These are phyloP conservation scores for Montipora efflorescens DNA, from an alignment of 64 coral and sea anemone species.

Conservation along the genomic window DNA sequence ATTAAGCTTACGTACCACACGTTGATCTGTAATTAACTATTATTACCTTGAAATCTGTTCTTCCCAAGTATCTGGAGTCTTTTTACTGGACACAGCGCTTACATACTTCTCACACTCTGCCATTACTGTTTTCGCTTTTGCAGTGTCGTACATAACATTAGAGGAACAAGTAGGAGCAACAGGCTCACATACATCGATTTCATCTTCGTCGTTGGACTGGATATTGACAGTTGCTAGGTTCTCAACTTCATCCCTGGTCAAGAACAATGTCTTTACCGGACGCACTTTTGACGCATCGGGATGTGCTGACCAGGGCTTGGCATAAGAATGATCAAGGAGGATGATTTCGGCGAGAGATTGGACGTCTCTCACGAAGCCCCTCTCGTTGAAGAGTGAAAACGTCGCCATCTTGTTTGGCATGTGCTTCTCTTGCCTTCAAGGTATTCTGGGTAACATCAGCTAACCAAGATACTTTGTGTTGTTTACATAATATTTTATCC, in stretches of 20 bases:
- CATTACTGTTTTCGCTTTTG: slow-evolving; percentile 93
- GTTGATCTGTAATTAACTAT: too few species aligned
- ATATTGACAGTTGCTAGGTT: not conserved
- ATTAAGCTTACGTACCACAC: too few species aligned
- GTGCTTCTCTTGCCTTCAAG: not conserved
- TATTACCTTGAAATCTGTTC: slow-evolving; percentile 93
- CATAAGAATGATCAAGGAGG: slow-evolving; percentile 88
- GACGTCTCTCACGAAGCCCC: slow-evolving; percentile 73
- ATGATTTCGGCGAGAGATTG: slow-evolving; percentile 92
- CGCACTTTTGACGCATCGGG: slow-evolving; percentile 87
- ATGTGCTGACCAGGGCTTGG: slow-evolving; percentile 97
- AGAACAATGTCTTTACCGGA: slow-evolving; percentile 90
- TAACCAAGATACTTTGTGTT: not conserved
- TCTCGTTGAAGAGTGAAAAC: slow-evolving; percentile 25
- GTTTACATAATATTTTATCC: not conserved
- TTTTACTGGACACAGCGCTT: slow-evolving; percentile 89
- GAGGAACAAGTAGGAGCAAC: slow-evolving; percentile 38
- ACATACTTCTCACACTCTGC: slow-evolving; percentile 97
- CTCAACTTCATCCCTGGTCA: slow-evolving; percentile 67
- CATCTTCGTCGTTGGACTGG: slow-evolving; percentile 3
- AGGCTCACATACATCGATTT: slow-evolving; percentile 83
- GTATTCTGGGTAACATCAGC: slow-evolving; percentile 8
- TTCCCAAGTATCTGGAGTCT: slow-evolving; percentile 99
- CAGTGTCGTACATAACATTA: slow-evolving; percentile 88
- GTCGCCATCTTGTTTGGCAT: slow-evolving; percentile 58